Evolutionary conservation across 2,888 invertebrate species (phyloP).

Genomic region (Acholoe squamosa): DNA sequence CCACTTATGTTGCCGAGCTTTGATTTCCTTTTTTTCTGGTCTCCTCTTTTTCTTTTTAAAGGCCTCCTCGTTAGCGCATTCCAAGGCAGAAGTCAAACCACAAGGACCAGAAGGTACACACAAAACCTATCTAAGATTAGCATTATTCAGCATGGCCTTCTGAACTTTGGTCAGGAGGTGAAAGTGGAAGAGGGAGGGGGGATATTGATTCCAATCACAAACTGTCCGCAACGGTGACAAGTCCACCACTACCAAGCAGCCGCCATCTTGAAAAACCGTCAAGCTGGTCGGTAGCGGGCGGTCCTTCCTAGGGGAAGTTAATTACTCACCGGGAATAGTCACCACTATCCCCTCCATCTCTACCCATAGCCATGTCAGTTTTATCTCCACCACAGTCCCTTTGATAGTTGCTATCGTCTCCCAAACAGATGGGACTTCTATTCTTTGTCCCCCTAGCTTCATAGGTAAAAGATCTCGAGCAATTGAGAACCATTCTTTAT

Average conservation of each 20-base stretch:
- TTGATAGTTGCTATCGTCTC: too few relatives aligned
- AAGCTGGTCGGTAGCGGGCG: not conserved
- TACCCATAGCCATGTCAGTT: too few relatives aligned
- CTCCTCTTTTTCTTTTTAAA: not conserved
- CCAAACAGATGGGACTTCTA: too few relatives aligned
- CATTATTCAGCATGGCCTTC: not conserved
- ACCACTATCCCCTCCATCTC: too few relatives aligned
- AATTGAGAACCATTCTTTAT: too few relatives aligned
- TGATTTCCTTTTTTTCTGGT: not conserved
- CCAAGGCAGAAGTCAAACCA: constrained; percentile 4
- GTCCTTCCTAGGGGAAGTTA: not conserved
- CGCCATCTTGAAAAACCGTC: constrained; percentile 32
- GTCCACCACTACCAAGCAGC: not conserved
- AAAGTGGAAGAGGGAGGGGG: not conserved
- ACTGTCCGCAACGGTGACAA: constrained; percentile 7
- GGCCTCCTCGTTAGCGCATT: constrained; percentile 23
- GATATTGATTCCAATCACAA: constrained; percentile 18
- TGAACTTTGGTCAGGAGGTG: not conserved
- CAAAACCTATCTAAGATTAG: not conserved
- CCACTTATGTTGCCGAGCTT: not conserved
- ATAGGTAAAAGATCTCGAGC: too few relatives aligned
- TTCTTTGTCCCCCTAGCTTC: too few relatives aligned
- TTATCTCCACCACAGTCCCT: too few relatives aligned
- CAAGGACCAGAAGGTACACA: not conserved
- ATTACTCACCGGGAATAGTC: not conserved